Base-by-base conservation (phyloP, 2,888 invertebrate genomes). In the Agrotis segetum region DNA sequence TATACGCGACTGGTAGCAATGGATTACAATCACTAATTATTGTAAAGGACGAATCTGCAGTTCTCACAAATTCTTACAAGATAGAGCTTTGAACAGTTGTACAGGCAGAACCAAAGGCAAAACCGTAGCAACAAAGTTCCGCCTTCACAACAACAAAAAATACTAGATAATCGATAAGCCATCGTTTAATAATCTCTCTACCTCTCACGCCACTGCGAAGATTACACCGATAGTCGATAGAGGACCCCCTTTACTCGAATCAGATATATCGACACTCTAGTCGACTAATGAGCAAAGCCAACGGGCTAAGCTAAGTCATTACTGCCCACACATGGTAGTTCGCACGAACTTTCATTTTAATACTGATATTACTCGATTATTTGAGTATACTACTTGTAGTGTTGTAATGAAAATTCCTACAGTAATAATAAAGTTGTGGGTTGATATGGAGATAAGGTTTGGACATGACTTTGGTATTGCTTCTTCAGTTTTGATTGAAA, bases 241-340 rank as follows among this genome's bases (percentile, higher is more conserved):
- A 71, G 83, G 71, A 67, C 86, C 83, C 87, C 88, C 89, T 88
- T 89, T 89, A 86, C 88, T 89, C 87, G 87, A 90, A 91, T 91
- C 89, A 88, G 89, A 91, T 90, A 89, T 84, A 87, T 90, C 89
- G 90, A 91, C 88, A 93, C 94, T 94, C 88, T 82, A 93, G 84
- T 78, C 84, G 78, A 86, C 87, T 95, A 95, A 95, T 95, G 95
- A 94, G 93, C 91, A 94, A 94, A 95, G 93, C 95, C 93, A 85
- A 84, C 76, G 89, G 84, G 79, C 90, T 91, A 92, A 92, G 88
- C 87, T 78, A 84, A 89, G 91, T 91, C 90, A 93, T 93, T 92
- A 92, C 78, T 73, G 71, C 19, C 50, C 59, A 71, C 94, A 94
- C 87, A 89, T 95, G 95, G 73, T 24, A 49, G 87, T 90, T 95